Conservation (phyloP, 2,888 invertebrate species). For the Apodemia duryi region DNA sequence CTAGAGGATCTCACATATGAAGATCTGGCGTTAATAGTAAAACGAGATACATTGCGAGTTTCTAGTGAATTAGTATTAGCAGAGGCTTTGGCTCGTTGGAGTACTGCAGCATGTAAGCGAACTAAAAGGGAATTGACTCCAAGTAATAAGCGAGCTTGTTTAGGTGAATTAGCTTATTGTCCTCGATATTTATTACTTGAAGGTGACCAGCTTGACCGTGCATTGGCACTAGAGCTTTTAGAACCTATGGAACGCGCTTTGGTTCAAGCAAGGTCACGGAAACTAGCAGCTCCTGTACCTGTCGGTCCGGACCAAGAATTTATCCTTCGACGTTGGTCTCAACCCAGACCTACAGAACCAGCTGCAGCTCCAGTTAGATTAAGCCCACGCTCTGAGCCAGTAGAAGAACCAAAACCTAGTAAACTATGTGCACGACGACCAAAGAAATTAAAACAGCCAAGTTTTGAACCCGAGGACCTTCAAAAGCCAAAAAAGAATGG, state of each 20-base stretch:
- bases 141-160: slow-evolving; percentile 63
- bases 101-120: slow-evolving; percentile 65
- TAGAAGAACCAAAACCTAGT: slow-evolving; percentile 54
- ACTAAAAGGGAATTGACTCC: slow-evolving; percentile 64
- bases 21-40: slow-evolving; percentile 82
- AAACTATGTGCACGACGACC: slow-evolving; percentile 56
- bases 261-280: slow-evolving; percentile 62
- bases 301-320: slow-evolving; percentile 69
- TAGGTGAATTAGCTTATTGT: slow-evolving; percentile 78
- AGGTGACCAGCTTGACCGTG: slow-evolving; percentile 81
- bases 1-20: slow-evolving; percentile 80
- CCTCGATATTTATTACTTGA: slow-evolving; percentile 84
- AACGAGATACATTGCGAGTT: slow-evolving; percentile 83
- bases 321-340: slow-evolving; percentile 65
- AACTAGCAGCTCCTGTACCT: slow-evolving; percentile 62
- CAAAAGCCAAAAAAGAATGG: slow-evolving; percentile 49
- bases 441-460: slow-evolving; percentile 62
- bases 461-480: slow-evolving; percentile 62
- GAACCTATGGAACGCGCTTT: slow-evolving; percentile 70
- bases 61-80: slow-evolving; percentile 81
- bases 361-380: slow-evolving; percentile 66
- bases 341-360: slow-evolving; percentile 58
- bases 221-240: slow-evolving; percentile 60
- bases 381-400: slow-evolving; percentile 61
- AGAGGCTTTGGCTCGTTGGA: slow-evolving; percentile 80